These are phyloP conservation scores for Enteromius argenteus DNA, from an alignment of 2,797 vertebrate species.

Conservation along the genomic window DNA sequence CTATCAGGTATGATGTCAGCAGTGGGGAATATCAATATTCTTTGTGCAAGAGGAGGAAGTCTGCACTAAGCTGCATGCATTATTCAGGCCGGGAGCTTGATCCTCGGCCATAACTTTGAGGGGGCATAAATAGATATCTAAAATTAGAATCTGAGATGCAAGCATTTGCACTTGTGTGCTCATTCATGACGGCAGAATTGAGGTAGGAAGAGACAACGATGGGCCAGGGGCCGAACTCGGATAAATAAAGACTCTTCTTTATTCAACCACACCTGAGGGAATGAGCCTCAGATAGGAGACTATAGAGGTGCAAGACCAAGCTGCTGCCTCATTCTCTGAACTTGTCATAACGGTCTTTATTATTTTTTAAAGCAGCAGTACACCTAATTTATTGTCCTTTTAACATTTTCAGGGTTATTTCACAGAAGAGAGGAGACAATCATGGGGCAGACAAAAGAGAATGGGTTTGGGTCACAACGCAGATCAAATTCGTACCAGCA, in stretches of 20 bases:
- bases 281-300: slow-evolving; percentile 1
- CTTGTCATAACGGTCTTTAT: slow-evolving; percentile 1
- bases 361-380: slow-evolving; percentile 3
- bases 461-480: neutral
- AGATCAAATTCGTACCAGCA: neutral
- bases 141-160: slow-evolving; percentile 68
- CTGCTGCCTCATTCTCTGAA: neutral
- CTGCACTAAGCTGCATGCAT: slow-evolving; percentile 61
- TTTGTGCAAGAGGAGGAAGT: slow-evolving; percentile 42
- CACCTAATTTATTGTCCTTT: neutral
- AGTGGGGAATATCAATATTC: slow-evolving; percentile 65
- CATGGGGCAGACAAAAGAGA: neutral
- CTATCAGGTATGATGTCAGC: slow-evolving; percentile 64
- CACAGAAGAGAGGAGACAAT: neutral
- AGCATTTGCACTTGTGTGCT: slow-evolving; percentile 49
- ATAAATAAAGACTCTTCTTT: slow-evolving; percentile 43
- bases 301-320: slow-evolving; percentile 7
- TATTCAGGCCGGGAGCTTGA: slow-evolving; percentile 64
- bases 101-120: slow-evolving; percentile 62
- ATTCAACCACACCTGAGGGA: slow-evolving; percentile 30
- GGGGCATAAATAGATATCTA: slow-evolving; percentile 68
- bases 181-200: slow-evolving; percentile 50
- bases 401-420: neutral
- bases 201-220: slow-evolving; percentile 24
- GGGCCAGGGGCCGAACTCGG: slow-evolving; percentile 13